phyloP scores from a whole-genome alignment of 2,797 vertebrate genomes.

The Eremophila alpestris region DNA sequence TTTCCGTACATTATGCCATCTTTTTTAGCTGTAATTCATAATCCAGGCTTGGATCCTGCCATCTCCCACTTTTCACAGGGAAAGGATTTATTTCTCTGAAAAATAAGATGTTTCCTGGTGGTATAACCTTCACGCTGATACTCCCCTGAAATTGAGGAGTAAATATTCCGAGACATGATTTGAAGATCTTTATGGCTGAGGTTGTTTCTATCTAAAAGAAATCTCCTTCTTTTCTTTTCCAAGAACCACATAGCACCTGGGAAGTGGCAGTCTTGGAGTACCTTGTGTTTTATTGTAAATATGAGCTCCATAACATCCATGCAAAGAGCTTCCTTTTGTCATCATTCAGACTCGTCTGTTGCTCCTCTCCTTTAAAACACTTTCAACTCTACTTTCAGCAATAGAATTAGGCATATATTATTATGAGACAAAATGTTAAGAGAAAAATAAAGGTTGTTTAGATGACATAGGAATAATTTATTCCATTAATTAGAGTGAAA shows the following conservation, averaged over 20 bases:
- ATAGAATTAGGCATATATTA: background rate
- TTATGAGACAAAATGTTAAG: slow-evolving; percentile 26
- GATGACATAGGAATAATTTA: slow-evolving; percentile 15
- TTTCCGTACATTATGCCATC: background rate
- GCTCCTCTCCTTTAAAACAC: background rate
- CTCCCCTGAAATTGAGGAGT: background rate
- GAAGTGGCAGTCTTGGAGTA: background rate
- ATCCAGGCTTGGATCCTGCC: background rate
- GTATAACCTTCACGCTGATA: background rate
- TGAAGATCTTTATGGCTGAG: background rate
- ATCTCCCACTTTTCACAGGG: background rate
- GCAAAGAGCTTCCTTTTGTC: background rate
- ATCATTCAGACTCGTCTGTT: background rate
- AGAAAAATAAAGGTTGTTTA: slow-evolving; percentile 49
- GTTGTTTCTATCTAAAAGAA: background rate
- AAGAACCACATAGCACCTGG: background rate
- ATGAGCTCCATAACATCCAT: too few relatives aligned
- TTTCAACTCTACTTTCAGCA: background rate
- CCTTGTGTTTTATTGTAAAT: background rate
- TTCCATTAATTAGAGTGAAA: slow-evolving; percentile 38
- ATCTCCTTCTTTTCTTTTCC: background rate
- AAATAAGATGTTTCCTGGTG: background rate
- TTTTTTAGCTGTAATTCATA: background rate
- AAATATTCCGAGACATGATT: background rate
- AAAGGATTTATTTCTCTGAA: background rate